Evolutionary conservation across 2,888 invertebrate species (phyloP), one percentile per base, ranked within the genome.

Genomic region (Plusia festucae): DNA sequence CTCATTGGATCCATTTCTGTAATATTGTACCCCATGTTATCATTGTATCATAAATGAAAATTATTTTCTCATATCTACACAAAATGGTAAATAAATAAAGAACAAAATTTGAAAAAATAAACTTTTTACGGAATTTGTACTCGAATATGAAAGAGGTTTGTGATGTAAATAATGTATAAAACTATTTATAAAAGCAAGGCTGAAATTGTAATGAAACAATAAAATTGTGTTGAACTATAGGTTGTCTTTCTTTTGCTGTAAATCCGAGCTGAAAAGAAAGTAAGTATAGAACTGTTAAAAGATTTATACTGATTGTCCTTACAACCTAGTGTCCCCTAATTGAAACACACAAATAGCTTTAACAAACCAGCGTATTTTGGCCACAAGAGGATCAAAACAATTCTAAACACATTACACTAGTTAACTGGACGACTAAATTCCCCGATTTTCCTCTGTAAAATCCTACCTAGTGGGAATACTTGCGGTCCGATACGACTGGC

Each of bases 141-240:
- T 90, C 88, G 83, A 90, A 88, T 83, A 81, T 85, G 83, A 82
- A 84, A 84, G 85, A 83, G 78, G 88, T 90, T 88, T 89, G 87
- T 90, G 84, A 87, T 95, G 94, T 94, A 94, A 90, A 94, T 94
- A 94, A 88, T 94, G 93, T 94, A 93, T 88, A 91, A 91, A 88
- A 87, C 85, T 91, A 92, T 91, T 88, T 88, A 91, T 94, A 94
- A 94, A 94, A 93, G 94, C 94, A 94, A 95, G 94, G 94, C 94
- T 95, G 94, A 95, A 85, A 92, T 91, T 93, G 91, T 94, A 93
- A 90, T 93, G 90, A 93, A 91, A 95, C 93, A 95, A 94, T 94
- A 94, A 94, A 95, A 94, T 93, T 93, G 93, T 94, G 94, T 94
- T 91, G 90, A 93, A 91, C 87, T 81, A 82, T 86, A 60, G 1